A percentile compares a stretch with the other conserved stretches of the same genome.
phyloP scores from a whole-genome alignment of 2,113 vertebrate genomes.

The Clarias batrachus region DNA sequence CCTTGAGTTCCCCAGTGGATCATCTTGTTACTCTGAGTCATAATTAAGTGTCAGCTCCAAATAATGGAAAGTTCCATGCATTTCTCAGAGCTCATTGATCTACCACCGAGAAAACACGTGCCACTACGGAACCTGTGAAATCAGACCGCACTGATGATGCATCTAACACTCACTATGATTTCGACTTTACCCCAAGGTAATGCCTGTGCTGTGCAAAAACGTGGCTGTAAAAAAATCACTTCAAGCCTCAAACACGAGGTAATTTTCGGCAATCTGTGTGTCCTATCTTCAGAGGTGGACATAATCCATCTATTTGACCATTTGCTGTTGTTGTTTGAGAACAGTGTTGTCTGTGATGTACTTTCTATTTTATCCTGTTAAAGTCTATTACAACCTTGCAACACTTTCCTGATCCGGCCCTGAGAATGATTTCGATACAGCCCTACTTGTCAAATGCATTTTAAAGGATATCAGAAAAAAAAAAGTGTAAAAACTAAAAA shows the following conservation, averaged over 20 bases:
- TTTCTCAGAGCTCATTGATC: not conserved
- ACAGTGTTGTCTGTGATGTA: too few relatives aligned
- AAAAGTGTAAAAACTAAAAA: too few relatives aligned
- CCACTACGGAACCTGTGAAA: not conserved
- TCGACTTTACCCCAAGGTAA: not conserved
- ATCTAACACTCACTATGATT: not conserved
- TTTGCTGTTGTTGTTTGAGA: too few relatives aligned
- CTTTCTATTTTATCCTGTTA: too few relatives aligned
- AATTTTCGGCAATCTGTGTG: constrained; percentile 13
- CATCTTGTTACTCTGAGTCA: not conserved
- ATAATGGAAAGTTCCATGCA: not conserved
- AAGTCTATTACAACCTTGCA: too few relatives aligned
- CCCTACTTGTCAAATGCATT: too few relatives aligned
- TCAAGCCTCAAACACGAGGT: not conserved
- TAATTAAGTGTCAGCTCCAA: constrained; percentile 40
- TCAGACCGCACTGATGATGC: constrained; percentile 11
- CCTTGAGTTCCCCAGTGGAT: not conserved
- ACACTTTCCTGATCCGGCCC: too few relatives aligned
- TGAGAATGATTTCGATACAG: too few relatives aligned
- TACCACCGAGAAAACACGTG: not conserved
- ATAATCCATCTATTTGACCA: not conserved
- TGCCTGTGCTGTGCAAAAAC: not conserved
- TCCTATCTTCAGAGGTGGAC: constrained; percentile 1
- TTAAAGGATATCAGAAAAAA: too few relatives aligned
- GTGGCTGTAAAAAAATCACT: constrained; percentile 23